Conservation (phyloP, 2,113 vertebrate species). For the Podarcis cretensis region DNA sequence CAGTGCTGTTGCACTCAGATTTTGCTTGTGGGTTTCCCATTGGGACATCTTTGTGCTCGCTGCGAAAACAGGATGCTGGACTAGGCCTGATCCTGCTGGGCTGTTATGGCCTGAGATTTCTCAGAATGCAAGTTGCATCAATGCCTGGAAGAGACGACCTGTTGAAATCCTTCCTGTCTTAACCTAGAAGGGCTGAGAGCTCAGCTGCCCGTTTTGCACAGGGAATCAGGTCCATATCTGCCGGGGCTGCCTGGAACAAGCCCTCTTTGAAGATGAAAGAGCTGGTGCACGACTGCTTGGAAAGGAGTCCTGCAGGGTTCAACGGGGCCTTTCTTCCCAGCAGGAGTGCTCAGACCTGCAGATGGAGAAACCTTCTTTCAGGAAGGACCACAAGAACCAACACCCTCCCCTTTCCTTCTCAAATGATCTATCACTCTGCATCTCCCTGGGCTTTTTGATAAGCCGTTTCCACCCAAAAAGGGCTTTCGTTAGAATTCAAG, state of each 20-base stretch:
- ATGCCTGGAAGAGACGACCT: background rate
- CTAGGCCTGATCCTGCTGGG: background rate
- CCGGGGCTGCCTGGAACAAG: background rate
- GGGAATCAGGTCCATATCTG: too few relatives aligned
- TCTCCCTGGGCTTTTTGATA: background rate
- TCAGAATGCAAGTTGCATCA: background rate
- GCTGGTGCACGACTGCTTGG: too few relatives aligned
- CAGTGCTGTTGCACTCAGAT: background rate
- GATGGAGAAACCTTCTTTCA: background rate
- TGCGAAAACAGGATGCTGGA: background rate
- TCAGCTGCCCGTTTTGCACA: background rate
- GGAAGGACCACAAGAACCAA: background rate
- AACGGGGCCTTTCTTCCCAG: background rate
- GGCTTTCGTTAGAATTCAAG: background rate
- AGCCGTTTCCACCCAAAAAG: background rate
- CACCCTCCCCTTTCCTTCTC: background rate
- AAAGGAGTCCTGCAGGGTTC: background rate
- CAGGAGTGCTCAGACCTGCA: background rate
- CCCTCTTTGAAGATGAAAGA: background rate
- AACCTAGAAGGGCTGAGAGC: background rate
- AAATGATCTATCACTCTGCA: background rate
- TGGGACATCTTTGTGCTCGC: background rate
- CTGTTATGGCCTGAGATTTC: background rate
- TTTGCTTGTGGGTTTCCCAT: background rate
- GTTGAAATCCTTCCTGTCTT: background rate